These are phyloP conservation scores for Todiramphus saurophagus DNA, from an alignment of 2,113 vertebrate genomes.

Conservation along the genomic window DNA sequence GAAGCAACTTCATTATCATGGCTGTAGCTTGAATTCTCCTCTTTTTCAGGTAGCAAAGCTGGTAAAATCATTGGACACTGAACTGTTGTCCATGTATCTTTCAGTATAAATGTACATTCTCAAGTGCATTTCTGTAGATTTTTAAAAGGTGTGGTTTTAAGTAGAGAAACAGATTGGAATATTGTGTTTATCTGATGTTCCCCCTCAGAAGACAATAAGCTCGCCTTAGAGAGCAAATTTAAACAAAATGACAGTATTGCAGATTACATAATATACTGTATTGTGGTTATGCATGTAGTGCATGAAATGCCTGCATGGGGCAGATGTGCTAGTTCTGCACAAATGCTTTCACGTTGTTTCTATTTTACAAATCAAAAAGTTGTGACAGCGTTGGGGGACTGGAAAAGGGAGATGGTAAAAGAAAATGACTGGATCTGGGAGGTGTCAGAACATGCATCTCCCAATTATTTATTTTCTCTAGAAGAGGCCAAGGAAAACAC, in stretches of 20 bases:
- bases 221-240: not conserved
- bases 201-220: not conserved
- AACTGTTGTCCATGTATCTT: not conserved
- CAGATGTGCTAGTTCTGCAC: not conserved
- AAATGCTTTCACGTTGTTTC: not conserved
- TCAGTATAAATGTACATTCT: not conserved
- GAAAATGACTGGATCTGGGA: not conserved
- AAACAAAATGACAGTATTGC: not conserved
- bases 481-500: not conserved
- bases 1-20: not conserved
- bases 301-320: not conserved
- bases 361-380: not conserved
- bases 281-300: not conserved
- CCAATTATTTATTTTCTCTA: too few relatives aligned
- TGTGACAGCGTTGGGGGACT: not conserved
- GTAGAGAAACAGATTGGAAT: not conserved
- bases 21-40: not conserved
- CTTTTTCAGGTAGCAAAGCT: not conserved
- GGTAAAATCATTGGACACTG: not conserved
- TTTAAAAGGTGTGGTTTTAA: not conserved
- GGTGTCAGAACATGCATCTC: not conserved
- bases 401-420: not conserved
- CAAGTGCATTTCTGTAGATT: not conserved
- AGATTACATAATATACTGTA: not conserved
- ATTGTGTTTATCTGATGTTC: not conserved